Conservation (phyloP, 2,797 vertebrate species). For the Urophycis tenuis region DNA sequence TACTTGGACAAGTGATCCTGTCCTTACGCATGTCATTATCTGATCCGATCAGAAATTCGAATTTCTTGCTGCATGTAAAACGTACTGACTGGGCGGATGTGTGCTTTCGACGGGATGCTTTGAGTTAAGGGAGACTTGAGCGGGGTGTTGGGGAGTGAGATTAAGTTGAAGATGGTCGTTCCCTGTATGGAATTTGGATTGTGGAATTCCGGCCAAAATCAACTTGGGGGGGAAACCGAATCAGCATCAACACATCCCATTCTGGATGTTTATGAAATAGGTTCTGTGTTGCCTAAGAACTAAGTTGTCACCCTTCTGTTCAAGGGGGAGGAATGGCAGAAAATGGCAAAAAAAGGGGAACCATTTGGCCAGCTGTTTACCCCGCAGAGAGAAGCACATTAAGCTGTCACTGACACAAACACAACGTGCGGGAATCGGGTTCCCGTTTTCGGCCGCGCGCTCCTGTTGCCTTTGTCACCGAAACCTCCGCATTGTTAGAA, state of each 20-base stretch:
- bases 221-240: neutral
- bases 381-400: neutral
- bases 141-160: neutral
- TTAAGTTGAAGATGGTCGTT: neutral
- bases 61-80: too few relatives aligned
- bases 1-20: neutral
- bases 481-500: neutral
- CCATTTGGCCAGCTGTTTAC: neutral
- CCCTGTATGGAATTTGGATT: neutral
- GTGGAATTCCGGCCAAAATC: neutral
- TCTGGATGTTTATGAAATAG: neutral
- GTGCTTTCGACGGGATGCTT: neutral
- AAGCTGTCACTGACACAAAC: neutral
- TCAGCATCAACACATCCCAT: neutral
- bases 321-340: too few relatives aligned
- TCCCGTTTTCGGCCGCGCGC: neutral
- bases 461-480: neutral
- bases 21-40: too few relatives aligned
- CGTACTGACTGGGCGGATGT: neutral
- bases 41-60: neutral
- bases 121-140: neutral
- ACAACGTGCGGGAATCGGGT: neutral
- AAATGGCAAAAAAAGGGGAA: too few relatives aligned
- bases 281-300: neutral
- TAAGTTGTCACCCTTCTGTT: neutral